Evolutionary conservation across 2,113 vertebrate genomes (phyloP), one percentile per base, ranked within the genome.

Genomic region (Oophaga pumilio): DNA sequence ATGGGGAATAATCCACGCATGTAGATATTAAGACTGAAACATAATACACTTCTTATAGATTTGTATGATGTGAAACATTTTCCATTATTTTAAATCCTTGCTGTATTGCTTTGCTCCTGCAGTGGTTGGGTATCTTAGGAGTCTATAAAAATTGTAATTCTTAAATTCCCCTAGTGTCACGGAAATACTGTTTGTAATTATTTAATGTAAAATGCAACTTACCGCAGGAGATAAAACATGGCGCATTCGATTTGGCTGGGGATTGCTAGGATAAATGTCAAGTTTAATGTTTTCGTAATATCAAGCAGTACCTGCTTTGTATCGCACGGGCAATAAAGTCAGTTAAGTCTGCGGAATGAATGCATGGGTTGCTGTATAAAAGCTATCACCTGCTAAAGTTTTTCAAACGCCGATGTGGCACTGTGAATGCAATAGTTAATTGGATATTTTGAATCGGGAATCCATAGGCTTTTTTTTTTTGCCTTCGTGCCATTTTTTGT

Each of bases 1-100:
- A 93, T 93, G 93, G 17, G 94, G 92, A 90, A 94, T 95, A 95
- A 95, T 95, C 95, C 94, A 93, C 92, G 92, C 94, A 93, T 95
- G 95, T 96, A 95, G 94, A 95, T 95, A 95, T 95, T 96, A 95
- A 95, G 95, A 95, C 95, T 95, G 94, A 96, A 94, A 95, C 93
- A 93, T 96, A 95, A 95, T 94, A 88, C 94, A 93, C 93, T 95
- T 94, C 94, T 95, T 95, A 94, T 93, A 91, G 94, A 95, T 95
- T 95, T 96, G 92, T 95, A 93, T 95, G 94, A 95, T 94, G 93
- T 94, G 95, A 95, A 96, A 95, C 94, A 95, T 95, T 95, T 95
- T 95, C 95, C 94, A 96, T 96, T 95, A 96, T 93, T 96, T 94
- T 94, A 96, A 95, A 95, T 95, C 95, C 94, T 92, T 22, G 33